Evolutionary conservation across 2,113 vertebrate species (phyloP).

Genomic region (Tachycineta bicolor): DNA sequence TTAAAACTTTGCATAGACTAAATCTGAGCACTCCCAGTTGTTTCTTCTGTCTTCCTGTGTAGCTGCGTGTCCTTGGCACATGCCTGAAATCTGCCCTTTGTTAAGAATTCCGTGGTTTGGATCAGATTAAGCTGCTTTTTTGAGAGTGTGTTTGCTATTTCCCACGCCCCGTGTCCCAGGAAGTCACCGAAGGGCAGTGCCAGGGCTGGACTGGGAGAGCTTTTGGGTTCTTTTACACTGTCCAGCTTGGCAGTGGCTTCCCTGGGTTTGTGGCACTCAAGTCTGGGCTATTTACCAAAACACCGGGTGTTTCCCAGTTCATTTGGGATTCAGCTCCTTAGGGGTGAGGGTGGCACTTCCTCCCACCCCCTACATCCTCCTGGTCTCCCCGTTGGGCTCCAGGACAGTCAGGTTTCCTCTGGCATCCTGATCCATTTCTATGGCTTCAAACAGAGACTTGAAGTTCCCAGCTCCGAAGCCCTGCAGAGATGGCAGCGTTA

Average conservation of each 20-base stretch:
- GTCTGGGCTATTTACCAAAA: conserved; percentile 10
- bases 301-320: neutral
- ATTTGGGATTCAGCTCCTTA: neutral
- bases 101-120: neutral
- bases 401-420: conserved; percentile 90
- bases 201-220: neutral
- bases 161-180: neutral
- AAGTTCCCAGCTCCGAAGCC: conserved; percentile 98
- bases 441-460: conserved; percentile 93
- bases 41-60: neutral
- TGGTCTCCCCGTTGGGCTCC: conserved; percentile 75
- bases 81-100: neutral
- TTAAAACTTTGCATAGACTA: neutral
- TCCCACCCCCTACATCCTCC: neutral
- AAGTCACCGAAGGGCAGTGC: neutral
- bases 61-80: neutral
- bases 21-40: neutral
- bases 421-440: conserved; percentile 88
- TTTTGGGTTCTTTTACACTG: neutral
- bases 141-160: neutral
- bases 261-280: neutral
- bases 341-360: fast-evolving
- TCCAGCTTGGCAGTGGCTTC: neutral
- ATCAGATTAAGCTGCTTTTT: neutral
- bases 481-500: conserved; percentile 43